A percentile compares a stretch with the other conserved stretches of the same genome.
These are phyloP conservation scores for Meloidogyne hapla DNA, from an alignment of 1,140 invertebrate species.

Conservation along the genomic window DNA sequence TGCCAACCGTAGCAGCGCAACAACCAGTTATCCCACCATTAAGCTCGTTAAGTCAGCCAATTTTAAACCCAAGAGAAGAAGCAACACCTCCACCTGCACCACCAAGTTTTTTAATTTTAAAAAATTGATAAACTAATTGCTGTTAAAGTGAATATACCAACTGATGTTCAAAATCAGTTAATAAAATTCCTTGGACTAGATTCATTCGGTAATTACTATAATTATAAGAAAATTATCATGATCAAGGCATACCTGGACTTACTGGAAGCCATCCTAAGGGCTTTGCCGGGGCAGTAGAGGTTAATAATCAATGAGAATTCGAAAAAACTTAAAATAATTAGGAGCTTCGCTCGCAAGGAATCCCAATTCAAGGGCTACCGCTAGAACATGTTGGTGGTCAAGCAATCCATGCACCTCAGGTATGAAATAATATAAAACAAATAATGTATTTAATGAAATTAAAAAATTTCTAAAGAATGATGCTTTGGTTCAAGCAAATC, in stretches of 20 bases:
- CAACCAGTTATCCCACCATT: slow-evolving; percentile 35
- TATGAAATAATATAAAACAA: slow-evolving; percentile 5
- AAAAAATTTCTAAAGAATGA: slow-evolving; percentile 36
- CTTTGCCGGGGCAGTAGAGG: slow-evolving; percentile 62
- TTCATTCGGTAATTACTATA: slow-evolving; percentile 50
- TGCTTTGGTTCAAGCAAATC: slow-evolving; percentile 61
- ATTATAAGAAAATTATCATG: too few relatives aligned
- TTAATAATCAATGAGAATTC: slow-evolving; percentile 5
- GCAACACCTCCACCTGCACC: slow-evolving; percentile 55
- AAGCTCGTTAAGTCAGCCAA: slow-evolving; percentile 21
- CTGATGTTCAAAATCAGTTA: slow-evolving; percentile 63
- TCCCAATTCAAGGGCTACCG: slow-evolving; percentile 61
- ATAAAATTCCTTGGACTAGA: slow-evolving; percentile 64
- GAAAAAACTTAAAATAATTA: slow-evolving; percentile 30
- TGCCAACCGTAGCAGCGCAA: slow-evolving; percentile 29
- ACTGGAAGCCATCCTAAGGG: slow-evolving; percentile 62
- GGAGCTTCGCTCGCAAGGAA: slow-evolving; percentile 61
- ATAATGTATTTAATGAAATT: slow-evolving; percentile 20
- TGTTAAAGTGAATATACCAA: slow-evolving; percentile 58
- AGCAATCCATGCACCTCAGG: slow-evolving; percentile 43
- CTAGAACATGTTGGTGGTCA: slow-evolving; percentile 53
- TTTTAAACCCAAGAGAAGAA: slow-evolving; percentile 39
- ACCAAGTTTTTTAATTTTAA: slow-evolving; percentile 26
- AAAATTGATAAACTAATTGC: slow-evolving; percentile 34
- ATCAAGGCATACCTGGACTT: slow-evolving; percentile 56